Evolutionary conservation across 2,888 invertebrate genomes (phyloP).

Genomic region (Spisula subtruncata): DNA sequence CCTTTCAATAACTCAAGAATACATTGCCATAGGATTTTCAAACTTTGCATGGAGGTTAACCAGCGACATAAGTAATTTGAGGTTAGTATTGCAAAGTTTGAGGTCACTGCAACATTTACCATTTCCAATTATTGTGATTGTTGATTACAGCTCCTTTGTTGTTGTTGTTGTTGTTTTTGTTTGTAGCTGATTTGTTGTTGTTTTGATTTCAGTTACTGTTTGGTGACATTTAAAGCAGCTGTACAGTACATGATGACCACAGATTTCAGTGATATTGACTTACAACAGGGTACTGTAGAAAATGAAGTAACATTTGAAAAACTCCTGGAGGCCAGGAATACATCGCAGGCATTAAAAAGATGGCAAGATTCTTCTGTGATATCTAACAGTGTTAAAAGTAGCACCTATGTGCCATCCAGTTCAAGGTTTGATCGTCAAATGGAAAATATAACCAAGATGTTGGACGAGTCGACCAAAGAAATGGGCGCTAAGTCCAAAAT

Average conservation of each 20-base stretch:
- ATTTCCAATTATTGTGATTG: too few species aligned
- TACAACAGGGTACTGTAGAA: conserved; percentile 40
- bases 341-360: not conserved
- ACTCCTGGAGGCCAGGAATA: conserved; percentile 25
- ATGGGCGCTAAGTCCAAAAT: conserved; percentile 46
- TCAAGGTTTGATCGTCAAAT: conserved; percentile 80
- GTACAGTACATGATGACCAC: conserved; percentile 84
- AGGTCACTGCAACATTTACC: too few species aligned
- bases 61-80: too few species aligned
- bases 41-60: too few species aligned
- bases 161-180: too few species aligned
- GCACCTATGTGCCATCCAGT: conserved; percentile 37
- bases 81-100: too few species aligned
- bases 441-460: conserved; percentile 83
- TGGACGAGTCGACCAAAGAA: conserved; percentile 81
- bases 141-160: too few species aligned
- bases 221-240: conserved; percentile 87
- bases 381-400: not conserved
- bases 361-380: not conserved
- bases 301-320: conserved; percentile 74
- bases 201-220: conserved; percentile 81
- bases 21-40: too few species aligned
- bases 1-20: too few species aligned
- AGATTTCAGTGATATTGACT: conserved; percentile 79
- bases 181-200: too few species aligned